Evolutionary conservation across 1,140 invertebrate genomes (phyloP), one percentile per base, ranked within the genome.

Genomic region (Drosophila nasuta): DNA sequence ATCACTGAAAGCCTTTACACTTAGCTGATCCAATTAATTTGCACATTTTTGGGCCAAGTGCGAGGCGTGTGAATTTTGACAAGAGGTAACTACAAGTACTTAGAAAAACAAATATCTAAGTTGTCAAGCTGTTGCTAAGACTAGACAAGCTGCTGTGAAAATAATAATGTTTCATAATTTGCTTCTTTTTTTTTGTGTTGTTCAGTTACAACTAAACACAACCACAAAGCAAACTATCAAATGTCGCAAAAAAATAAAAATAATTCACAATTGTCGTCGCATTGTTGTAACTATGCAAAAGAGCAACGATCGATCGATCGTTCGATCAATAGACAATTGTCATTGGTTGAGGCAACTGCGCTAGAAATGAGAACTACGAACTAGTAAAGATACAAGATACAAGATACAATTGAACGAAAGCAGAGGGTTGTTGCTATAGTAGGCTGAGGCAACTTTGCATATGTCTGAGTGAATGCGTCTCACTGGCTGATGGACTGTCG

Each of bases 1-100:
- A 90, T 85, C 71, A 66, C 52, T 88, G 81, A 78, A 89, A 90
- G 79, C 85, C 86, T 43, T 86, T 89, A 76, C 85, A 89, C 85
- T 79, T 51, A 90, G 86, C 81, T 89, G 86, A 73, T 46, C 86
- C 52, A 71, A 74, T 56, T 77, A 81, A 73, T 70, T 75, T 45
- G 56, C 45, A 13, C 30, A 46, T 70, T 56, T 60, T 49, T 38
- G 58, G 68, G 17, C 52, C 59, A 62, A 54, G 20, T 41, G 62
- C 43, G 17, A 33, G 25, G 59, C 70, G 66, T 80, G 81, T 85
- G 81, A 80, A 85, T 48, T 79, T 71, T 17, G 28, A 11, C 41
- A 43, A 43, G n/a, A n/a, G 5, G 41, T 13, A 8, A 51, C 20
- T 20, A 51, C 17, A 6, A 33, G 25, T 46, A 17, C 46, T 43